These are phyloP conservation scores for Phrynocephalus guinanensis DNA, from an alignment of 2,797 vertebrate species.

Conservation along the genomic window DNA sequence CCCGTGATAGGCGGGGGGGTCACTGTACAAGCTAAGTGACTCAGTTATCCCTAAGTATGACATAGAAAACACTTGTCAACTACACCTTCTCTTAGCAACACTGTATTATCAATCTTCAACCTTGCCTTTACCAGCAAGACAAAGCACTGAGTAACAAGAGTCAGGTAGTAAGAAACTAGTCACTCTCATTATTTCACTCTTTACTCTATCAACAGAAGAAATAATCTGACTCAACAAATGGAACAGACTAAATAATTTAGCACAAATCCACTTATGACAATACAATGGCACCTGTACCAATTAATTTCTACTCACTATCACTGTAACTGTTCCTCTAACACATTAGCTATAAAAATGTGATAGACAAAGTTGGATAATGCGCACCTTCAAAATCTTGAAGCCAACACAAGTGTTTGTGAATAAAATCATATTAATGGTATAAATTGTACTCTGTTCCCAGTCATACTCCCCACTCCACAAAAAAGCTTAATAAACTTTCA, in stretches of 20 bases:
- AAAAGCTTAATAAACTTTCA: slow-evolving; percentile 12
- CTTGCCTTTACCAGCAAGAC: neutral
- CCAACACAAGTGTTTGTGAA: neutral
- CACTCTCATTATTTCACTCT: neutral
- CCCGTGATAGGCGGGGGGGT: too few relatives aligned
- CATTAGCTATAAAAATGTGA: neutral
- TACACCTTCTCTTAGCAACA: too few relatives aligned
- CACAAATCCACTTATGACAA: slow-evolving; percentile 8
- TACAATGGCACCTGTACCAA: neutral
- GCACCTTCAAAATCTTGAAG: slow-evolving; percentile 4
- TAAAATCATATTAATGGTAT: neutral
- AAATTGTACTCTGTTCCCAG: slow-evolving; percentile 32
- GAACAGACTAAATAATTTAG: neutral
- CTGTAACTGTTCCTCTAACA: neutral
- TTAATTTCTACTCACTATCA: slow-evolving; percentile 8
- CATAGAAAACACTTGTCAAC: neutral
- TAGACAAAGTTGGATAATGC: neutral
- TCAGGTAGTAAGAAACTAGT: neutral
- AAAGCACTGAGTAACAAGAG: neutral
- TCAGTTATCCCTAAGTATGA: neutral
- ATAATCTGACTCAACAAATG: slow-evolving; percentile 20
- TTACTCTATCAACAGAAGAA: slow-evolving; percentile 29
- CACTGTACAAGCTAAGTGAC: neutral
- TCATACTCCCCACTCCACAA: neutral
- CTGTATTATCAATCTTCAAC: neutral